Evolutionary conservation across 2,113 vertebrate species (phyloP).

Genomic region (Nothocercus nigrocapillus): DNA sequence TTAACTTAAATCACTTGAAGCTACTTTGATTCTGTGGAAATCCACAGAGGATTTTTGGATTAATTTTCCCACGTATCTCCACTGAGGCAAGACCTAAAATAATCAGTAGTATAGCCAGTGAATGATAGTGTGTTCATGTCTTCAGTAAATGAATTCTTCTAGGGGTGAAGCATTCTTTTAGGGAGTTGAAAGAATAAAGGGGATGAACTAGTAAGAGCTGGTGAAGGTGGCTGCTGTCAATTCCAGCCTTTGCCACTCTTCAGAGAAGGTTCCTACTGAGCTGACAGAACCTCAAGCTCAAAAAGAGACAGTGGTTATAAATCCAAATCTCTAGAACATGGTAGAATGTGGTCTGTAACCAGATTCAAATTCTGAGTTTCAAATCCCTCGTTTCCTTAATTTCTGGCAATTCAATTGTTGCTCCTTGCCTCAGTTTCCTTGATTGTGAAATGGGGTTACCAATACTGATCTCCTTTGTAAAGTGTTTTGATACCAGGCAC

Average conservation of each 20-base stretch:
- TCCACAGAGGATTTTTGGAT: slow-evolving; percentile 44
- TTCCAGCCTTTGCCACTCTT: neutral
- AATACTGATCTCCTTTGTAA: neutral
- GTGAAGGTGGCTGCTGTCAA: neutral
- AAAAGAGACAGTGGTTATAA: neutral
- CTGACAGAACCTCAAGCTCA: neutral
- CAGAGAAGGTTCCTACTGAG: neutral
- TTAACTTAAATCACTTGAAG: slow-evolving; percentile 20
- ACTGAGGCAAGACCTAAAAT: neutral
- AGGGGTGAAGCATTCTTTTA: neutral
- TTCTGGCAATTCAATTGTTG: neutral
- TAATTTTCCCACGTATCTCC: slow-evolving; percentile 15
- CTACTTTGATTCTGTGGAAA: slow-evolving; percentile 20
- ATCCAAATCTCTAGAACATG: neutral
- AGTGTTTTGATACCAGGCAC: neutral
- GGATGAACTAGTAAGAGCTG: neutral
- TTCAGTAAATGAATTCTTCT: neutral
- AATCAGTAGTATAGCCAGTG: neutral
- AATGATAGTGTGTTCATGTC: neutral
- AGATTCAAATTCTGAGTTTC: neutral
- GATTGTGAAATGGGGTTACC: neutral
- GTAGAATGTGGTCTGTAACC: neutral
- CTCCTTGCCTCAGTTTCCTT: neutral
- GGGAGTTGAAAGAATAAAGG: neutral
- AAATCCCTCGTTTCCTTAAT: neutral